Conservation (phyloP, 2,113 vertebrate genomes). For the Hemiscyllium ocellatum region DNA sequence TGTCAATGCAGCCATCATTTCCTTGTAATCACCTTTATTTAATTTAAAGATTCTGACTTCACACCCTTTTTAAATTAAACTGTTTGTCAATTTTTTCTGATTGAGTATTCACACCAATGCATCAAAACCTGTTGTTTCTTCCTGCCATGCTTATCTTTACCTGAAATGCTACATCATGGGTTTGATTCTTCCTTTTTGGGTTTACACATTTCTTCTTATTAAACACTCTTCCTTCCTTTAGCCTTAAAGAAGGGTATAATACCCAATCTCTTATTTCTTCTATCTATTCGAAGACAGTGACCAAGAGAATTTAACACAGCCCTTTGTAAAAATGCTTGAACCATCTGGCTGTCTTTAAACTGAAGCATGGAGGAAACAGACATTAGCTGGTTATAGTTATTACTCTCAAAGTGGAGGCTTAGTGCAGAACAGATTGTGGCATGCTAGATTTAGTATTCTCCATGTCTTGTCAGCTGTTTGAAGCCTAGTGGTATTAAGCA, state of each 20-base stretch:
- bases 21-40: no score
- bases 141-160: not conserved
- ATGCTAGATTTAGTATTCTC: not conserved
- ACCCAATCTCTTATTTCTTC: not conserved
- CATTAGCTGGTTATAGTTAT: slow-evolving; percentile 4
- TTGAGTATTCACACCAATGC: not conserved
- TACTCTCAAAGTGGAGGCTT: not conserved
- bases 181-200: not conserved
- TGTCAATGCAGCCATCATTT: no score
- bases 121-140: not conserved
- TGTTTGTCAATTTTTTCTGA: not conserved
- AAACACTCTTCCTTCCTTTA: not conserved
- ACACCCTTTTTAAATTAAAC: not conserved
- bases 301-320: not conserved
- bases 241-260: not conserved
- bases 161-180: not conserved
- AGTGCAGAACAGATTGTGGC: not conserved
- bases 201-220: not conserved
- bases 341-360: slow-evolving; percentile 7
- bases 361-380: not conserved
- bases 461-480: not conserved
- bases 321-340: not conserved
- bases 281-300: not conserved
- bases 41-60: no score
- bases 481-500: not conserved